Base-by-base conservation (phyloP, 1,140 invertebrate species). In the Drosophila nigromelanica region DNA sequence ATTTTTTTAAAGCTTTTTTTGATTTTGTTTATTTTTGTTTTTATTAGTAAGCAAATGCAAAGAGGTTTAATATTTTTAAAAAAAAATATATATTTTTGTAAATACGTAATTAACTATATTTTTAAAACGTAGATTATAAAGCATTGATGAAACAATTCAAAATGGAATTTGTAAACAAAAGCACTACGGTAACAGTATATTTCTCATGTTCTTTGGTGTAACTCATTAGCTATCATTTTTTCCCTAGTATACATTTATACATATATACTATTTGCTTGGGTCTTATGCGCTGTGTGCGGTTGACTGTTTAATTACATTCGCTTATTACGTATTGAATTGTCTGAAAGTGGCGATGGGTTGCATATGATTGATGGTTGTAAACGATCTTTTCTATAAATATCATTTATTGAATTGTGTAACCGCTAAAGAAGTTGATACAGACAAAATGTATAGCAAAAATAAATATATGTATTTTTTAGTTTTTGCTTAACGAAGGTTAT, bases 281-380 rank as follows among this genome's bases (percentile, higher is more conserved):
- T 56, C 12, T 64, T 21, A 51, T 35, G 11, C 24, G 50, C 5
- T 15, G 30, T 39, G 24, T 40, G 40, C 12, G 37, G 40, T 45
- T 62, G 45, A n/a, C 14, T 18, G 12, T 55, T 64, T 71, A 58
- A 64, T 71, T 63, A 63, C 42, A 64, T 37, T 70, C 40, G 67
- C 15, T 39, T 55, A 47, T 69, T 69, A 47, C 59, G 59, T 55
- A 48, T 27, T 33, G 43, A 56, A 56, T 50, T 64, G 61, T 64
- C 47, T 52, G 50, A 37, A 37, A 14, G 18, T 27, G 40, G 12
- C 37, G 43, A 47, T 42, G 67, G 10, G 6, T 55, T 35, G 15
- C 35, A 35, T 43, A 58, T 71, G 61, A 71, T 66, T 71, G 62
- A 66, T 59, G 51, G 61, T 30, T 52, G 52, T 59, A 72, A 72